A percentile compares a stretch with the other conserved stretches of the same genome.
These are phyloP conservation scores for Falco berigora DNA, from an alignment of 2,797 vertebrate species.

Conservation along the genomic window DNA sequence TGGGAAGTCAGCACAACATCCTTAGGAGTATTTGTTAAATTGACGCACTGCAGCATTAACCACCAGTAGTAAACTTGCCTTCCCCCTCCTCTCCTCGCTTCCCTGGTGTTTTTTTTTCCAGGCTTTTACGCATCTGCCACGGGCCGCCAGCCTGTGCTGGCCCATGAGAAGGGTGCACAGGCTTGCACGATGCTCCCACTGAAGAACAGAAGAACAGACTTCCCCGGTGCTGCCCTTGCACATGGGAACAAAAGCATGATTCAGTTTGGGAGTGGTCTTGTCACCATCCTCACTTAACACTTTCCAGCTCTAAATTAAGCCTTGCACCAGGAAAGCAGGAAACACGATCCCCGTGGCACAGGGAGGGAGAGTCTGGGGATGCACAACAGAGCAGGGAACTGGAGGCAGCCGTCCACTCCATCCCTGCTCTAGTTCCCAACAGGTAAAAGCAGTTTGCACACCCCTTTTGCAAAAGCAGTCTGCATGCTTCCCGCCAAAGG, in stretches of 20 bases:
- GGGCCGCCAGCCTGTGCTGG: not conserved
- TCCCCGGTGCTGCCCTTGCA: not conserved
- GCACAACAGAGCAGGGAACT: not conserved
- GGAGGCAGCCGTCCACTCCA: not conserved
- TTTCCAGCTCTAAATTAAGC: not conserved
- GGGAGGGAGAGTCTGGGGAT: not conserved
- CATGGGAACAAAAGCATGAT: not conserved
- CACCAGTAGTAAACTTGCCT: not conserved
- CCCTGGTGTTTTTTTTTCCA: not conserved
- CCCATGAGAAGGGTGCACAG: not conserved
- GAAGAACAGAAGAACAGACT: not conserved
- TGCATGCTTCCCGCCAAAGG: accelerated
- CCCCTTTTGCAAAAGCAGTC: not conserved
- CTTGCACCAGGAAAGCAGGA: not conserved
- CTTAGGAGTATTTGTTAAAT: accelerated
- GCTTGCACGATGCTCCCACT: not conserved
- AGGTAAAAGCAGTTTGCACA: accelerated
- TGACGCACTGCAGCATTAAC: not conserved
- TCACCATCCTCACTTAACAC: not conserved
- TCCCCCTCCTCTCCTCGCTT: not conserved
- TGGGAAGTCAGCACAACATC: not conserved
- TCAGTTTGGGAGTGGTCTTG: not conserved
- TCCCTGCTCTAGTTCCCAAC: not conserved
- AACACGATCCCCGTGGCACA: accelerated
- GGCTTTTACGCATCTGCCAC: not conserved